A percentile compares a stretch with the other conserved stretches of the same genome.
Conservation (phyloP, 2,113 vertebrate genomes). For the Hylia prasina region DNA sequence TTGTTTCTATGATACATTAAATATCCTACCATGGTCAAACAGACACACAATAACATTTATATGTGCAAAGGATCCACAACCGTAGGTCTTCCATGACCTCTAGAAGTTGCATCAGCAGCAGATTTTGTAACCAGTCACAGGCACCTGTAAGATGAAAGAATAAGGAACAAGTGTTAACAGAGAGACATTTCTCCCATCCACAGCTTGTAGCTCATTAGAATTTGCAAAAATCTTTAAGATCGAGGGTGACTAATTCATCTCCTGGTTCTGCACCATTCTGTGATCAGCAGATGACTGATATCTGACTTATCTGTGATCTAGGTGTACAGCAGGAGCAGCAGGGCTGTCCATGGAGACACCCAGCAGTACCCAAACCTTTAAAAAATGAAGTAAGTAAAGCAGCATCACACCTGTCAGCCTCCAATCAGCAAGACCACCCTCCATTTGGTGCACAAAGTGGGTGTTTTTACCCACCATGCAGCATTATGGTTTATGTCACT, state of each 20-base stretch:
- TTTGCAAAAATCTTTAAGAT: not conserved
- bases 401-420: not conserved
- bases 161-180: not conserved
- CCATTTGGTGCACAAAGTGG: not conserved
- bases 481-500: not conserved
- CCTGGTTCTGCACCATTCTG: not conserved
- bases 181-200: not conserved
- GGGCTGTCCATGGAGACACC: not conserved
- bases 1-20: not conserved
- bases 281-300: not conserved
- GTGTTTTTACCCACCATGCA: not conserved
- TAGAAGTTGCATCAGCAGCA: not conserved
- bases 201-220: not conserved
- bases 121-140: not conserved
- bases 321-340: not conserved
- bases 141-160: conserved; percentile 42
- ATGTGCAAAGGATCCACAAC: not conserved
- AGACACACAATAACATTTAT: conserved; percentile 2
- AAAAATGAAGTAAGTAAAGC: not conserved
- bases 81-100: not conserved
- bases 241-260: not conserved
- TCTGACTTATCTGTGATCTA: not conserved
- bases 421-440: not conserved
- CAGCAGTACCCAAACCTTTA: not conserved
- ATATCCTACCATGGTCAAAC: conserved; percentile 18